Base-by-base conservation (phyloP, 2,113 vertebrate genomes). In the Microtus ochrogaster region DNA sequence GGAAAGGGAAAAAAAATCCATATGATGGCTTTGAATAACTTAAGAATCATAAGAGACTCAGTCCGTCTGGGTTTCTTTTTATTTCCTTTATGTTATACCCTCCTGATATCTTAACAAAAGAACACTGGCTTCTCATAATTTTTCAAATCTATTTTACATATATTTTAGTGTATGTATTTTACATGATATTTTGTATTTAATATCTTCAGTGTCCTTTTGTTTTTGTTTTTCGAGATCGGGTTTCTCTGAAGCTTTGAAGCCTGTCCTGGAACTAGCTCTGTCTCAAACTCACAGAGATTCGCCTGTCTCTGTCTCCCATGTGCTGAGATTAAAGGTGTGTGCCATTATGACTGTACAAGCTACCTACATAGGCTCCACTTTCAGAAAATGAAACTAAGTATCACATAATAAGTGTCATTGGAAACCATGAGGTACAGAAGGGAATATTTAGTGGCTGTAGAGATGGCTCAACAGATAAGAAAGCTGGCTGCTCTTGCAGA, bases 341-440 rank as follows among this genome's bases (percentile, higher is more conserved):
- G 55, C 55, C 55, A 58, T 58, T 19, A 58, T 44, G 58, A 92
- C 66, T 79, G 3, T 74, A 0, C 44, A 84, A 66, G 8, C 68
- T 81, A 52, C 52, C 55, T 55, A 1, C 55, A 36, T 74, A 36
- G 63, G 30, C 19, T 26, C 28, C 28, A 55, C 73, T 90, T 94
- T 96, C 44, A 90, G 76, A 36, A 90, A 93, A 94, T 39, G 44
- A 65, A 94, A 78, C 52, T 77, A 81, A 93, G 28, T 87, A 92
- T 94, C 58, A 73, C 44, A 39, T 76, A 74, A 63, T 95, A 73
- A 92, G n/a, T 76, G 24, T 41, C 68, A 61, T 7, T 44, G 17
- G 89, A 93, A 93, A 74, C 41, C 26, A 65, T 58, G 26, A 85
- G 49, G 16, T 39, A 76, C 30, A 3, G 61, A 90, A 92, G 33